A percentile compares a stretch with the other conserved stretches of the same genome.
phyloP scores from a whole-genome alignment of 2,113 vertebrate species.

The Patagioenas fasciata region DNA sequence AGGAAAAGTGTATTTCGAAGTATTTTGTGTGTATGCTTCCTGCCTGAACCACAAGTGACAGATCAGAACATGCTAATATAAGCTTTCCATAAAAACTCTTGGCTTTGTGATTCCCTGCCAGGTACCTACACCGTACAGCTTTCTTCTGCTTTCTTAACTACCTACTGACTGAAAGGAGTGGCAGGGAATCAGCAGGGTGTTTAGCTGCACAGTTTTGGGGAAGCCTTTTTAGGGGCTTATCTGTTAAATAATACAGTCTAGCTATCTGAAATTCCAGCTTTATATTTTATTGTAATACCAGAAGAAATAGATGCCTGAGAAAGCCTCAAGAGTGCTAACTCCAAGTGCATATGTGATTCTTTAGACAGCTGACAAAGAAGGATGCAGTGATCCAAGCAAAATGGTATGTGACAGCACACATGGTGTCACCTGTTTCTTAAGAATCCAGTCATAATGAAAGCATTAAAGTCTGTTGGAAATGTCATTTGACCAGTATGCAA shows the following conservation, averaged over 20 bases:
- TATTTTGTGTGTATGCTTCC: neutral
- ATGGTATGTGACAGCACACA: neutral
- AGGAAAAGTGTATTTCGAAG: neutral
- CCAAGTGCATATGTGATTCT: neutral
- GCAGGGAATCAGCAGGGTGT: neutral
- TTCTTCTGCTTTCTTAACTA: neutral
- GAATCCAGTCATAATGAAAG: neutral
- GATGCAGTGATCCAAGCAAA: neutral
- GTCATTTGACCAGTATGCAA: neutral
- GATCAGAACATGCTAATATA: neutral
- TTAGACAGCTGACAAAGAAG: neutral
- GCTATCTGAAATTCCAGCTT: neutral
- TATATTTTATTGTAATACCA: neutral
- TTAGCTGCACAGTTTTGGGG: neutral
- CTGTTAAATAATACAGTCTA: neutral
- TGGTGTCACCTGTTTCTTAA: neutral
- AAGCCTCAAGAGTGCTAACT: neutral
- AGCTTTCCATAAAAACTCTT: neutral
- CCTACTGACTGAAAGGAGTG: neutral
- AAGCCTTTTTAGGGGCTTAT: neutral
- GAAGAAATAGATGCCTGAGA: neutral
- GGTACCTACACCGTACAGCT: neutral
- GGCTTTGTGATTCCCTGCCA: neutral
- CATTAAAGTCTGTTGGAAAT: neutral
- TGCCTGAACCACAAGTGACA: neutral